These are phyloP conservation scores for Acleris emargana DNA, from an alignment of 2,888 invertebrate genomes.

Conservation along the genomic window DNA sequence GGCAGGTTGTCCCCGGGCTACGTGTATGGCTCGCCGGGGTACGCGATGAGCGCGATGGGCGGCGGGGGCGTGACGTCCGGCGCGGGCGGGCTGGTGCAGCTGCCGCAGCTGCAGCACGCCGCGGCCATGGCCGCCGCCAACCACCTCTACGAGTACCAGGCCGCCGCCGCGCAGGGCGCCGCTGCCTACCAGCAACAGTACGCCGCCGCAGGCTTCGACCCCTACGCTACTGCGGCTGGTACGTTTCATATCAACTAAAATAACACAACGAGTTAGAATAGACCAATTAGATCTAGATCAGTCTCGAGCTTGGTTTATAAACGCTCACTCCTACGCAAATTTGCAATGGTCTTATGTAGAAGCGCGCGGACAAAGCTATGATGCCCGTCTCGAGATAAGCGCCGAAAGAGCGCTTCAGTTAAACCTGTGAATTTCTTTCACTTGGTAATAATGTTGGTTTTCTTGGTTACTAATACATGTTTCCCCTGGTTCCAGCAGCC, in stretches of 20 bases:
- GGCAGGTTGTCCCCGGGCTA: constrained; percentile 85
- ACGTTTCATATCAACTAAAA: constrained; percentile 49
- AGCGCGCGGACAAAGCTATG: too few species aligned
- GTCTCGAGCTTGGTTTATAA: too few species aligned
- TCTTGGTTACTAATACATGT: neutral
- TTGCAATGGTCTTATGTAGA: too few species aligned
- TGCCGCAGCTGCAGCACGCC: constrained; percentile 88
- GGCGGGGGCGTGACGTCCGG: constrained; percentile 81
- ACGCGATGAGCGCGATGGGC: constrained; percentile 88
- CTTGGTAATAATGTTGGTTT: neutral
- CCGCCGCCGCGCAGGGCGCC: constrained; percentile 88
- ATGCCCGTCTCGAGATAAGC: too few species aligned
- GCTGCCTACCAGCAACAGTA: constrained; percentile 89
- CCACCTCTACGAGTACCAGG: constrained; percentile 92
- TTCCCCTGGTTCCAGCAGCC: constrained; percentile 56
- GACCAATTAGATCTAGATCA: too few species aligned
- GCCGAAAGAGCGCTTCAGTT: too few species aligned
- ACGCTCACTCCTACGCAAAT: too few species aligned
- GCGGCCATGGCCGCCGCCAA: constrained; percentile 92
- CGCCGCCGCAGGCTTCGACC: constrained; percentile 89
- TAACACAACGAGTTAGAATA: too few species aligned
- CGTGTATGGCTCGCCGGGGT: constrained; percentile 89
- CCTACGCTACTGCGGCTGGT: constrained; percentile 89
- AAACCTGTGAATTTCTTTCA: too few species aligned
- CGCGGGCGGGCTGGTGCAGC: constrained; percentile 87